Conservation (phyloP, 2,797 vertebrate species). For the Gambusia yucatana region DNA sequence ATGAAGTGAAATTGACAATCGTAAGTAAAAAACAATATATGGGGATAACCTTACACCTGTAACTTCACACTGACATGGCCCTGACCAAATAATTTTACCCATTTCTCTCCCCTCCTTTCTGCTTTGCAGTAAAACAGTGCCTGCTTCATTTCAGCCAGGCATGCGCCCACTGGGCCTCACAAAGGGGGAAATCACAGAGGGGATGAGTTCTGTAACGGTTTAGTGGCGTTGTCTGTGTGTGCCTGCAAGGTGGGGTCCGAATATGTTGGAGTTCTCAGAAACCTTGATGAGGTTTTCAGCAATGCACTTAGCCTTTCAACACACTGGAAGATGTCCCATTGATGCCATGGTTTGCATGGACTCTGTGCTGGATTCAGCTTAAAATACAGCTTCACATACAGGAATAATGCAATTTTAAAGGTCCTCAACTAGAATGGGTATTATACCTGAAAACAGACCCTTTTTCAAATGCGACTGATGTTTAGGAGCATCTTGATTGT, state of each 20-base stretch:
- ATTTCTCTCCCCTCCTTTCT: constrained; percentile 16
- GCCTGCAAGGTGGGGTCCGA: constrained; percentile 34
- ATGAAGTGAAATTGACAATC: constrained; percentile 4
- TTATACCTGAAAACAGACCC: constrained; percentile 1
- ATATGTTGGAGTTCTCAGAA: constrained; percentile 28
- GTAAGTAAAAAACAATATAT: constrained; percentile 6
- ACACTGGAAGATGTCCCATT: constrained; percentile 33
- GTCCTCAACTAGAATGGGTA: constrained; percentile 11
- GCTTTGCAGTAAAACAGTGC: constrained; percentile 47
- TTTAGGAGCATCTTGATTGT: constrained; percentile 9
- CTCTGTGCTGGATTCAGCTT: constrained; percentile 9
- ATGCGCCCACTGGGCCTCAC: constrained; percentile 42
- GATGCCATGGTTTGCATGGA: constrained; percentile 48
- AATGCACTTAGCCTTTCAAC: constrained; percentile 64
- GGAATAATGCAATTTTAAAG: not conserved
- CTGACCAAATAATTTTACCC: constrained; percentile 14
- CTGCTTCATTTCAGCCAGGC: constrained; percentile 40
- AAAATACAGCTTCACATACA: constrained; percentile 25
- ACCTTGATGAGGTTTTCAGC: constrained; percentile 59
- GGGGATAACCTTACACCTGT: constrained; percentile 25
- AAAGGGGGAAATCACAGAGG: constrained; percentile 39
- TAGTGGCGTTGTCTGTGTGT: constrained; percentile 21
- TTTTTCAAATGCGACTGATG: not conserved
- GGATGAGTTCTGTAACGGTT: constrained; percentile 53
- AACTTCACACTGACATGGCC: constrained; percentile 23